Percentiles rank a stretch among this genome's conserved stretches.
Conservation (phyloP, 2,888 invertebrate genomes). For the Acleris cristana region DNA sequence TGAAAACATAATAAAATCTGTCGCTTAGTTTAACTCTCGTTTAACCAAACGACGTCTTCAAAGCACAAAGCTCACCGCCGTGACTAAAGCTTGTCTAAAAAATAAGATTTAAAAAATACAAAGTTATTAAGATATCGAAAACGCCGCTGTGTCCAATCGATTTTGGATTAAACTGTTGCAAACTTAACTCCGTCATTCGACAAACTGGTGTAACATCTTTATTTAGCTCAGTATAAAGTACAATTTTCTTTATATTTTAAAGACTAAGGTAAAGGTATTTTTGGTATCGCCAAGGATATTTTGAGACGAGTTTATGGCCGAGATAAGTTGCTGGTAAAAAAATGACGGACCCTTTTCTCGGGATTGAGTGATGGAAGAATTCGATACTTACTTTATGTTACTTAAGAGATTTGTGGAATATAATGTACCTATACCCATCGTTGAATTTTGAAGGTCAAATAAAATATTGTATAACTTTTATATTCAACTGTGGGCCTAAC, state of each 20-base stretch:
- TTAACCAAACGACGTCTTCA: background rate
- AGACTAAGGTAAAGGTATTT: background rate
- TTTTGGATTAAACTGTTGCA: conserved; percentile 31
- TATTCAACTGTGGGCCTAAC: no score
- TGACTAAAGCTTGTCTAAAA: conserved; percentile 5
- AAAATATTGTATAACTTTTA: no score
- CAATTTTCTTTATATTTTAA: background rate
- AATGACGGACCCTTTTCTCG: conserved; percentile 34
- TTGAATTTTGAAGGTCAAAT: no score
- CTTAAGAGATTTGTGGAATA: conserved; percentile 19
- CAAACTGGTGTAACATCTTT: background rate
- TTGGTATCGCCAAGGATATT: conserved; percentile 31
- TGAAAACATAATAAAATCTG: no score
- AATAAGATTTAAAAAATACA: conserved; percentile 21
- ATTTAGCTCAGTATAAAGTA: background rate
- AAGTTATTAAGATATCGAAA: conserved; percentile 35
- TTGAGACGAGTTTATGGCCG: conserved; percentile 35
- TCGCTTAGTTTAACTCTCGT: no score
- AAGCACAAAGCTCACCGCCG: conserved; percentile 2
- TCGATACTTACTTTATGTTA: conserved; percentile 26
- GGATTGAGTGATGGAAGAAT: conserved; percentile 31
- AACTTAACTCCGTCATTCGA: background rate
- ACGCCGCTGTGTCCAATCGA: conserved; percentile 31
- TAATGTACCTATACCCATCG: background rate
- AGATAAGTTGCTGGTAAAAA: conserved; percentile 37